Base-by-base conservation (phyloP, 30 jellyfish, hydroid and myxozoan species). In the Turritopsis rubra region DNA sequence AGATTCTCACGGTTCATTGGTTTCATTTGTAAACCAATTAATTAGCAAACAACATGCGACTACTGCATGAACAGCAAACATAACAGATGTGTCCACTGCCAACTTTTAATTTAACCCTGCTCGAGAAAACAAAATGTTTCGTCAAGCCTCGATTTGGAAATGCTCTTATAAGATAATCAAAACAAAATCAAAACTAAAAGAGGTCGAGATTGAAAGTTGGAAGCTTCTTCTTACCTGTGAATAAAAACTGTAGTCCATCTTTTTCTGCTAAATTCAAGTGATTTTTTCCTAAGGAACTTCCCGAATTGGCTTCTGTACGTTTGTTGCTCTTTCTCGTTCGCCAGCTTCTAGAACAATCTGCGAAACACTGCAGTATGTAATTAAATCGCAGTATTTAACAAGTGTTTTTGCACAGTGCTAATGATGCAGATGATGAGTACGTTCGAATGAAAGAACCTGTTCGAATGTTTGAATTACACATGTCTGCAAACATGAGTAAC, bases 1-100 rank as follows among this genome's bases (percentile, higher is more conserved):
- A n/a, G 77, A 68, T 68, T 16, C 23, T 9, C 30, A 68, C 30
- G 77, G 77, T 68, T 68, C 77, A 68, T 17, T 68, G 5, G 77
- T 27, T 68, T 68, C 77, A 68, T n/a, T 27, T 68, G 77, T 68
- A 68, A 68, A 68, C 77, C 9, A 68, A n/a, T 22, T 68, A 68
- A 68, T 68, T 68, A 68, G 30, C 77, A 27, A 68, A 68, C 77
- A 68, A 68, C 21, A 68, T 68, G 77, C 77, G 77, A 22, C 77
- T 68, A 68, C 77, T 68, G 30, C 77, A n/a, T 19, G 19, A 68
- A 68, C 77, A 68, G 30, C 30, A 68, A 68, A 68, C 21, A 68
- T 7, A 68, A 1, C 30, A 23, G 73, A 18, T 68, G 23, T 23
- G 30, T n/a, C 9, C 77, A n/a, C 77, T 68, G 28, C 30, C 30